phyloP scores from a whole-genome alignment of 2,888 invertebrate species.

The Gandaritis pyraliata region DNA sequence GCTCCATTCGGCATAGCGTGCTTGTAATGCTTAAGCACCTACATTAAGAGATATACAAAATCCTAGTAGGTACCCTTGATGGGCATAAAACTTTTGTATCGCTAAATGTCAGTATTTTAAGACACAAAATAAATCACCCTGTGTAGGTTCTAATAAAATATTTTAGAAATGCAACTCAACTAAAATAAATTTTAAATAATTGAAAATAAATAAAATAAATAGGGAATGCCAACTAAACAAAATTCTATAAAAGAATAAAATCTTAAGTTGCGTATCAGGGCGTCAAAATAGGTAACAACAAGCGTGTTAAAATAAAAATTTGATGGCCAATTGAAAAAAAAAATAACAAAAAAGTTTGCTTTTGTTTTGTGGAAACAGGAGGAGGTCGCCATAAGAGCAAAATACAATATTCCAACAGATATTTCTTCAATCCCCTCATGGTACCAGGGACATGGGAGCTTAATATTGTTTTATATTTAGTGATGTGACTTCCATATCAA shows the following conservation, averaged over 20 bases:
- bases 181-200: slow-evolving; percentile 5
- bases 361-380: slow-evolving; percentile 78
- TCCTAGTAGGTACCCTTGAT: slow-evolving; percentile 22
- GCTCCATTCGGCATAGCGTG: slow-evolving; percentile 59
- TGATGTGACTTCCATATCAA: slow-evolving; percentile 69
- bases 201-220: slow-evolving; percentile 16
- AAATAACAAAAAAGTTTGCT: slow-evolving; percentile 54
- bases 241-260: slow-evolving; percentile 31
- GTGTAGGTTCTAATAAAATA: slow-evolving; percentile 22
- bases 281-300: slow-evolving; percentile 69
- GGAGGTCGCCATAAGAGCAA: slow-evolving; percentile 70
- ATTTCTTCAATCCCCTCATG: slow-evolving; percentile 73
- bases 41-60: slow-evolving; percentile 20
- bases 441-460: slow-evolving; percentile 56
- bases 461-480: slow-evolving; percentile 38
- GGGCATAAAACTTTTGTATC: slow-evolving; percentile 12
- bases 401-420: slow-evolving; percentile 55
- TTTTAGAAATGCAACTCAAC: slow-evolving; percentile 22
- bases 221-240: slow-evolving; percentile 33
- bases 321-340: slow-evolving; percentile 42
- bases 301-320: slow-evolving; percentile 54
- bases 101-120: slow-evolving; percentile 16
- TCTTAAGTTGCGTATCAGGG: slow-evolving; percentile 68
- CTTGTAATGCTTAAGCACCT: slow-evolving; percentile 41
- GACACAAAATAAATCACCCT: slow-evolving; percentile 19